Evolutionary conservation across 2,797 vertebrate genomes (phyloP).

Genomic region (Acropternis orthonyx): DNA sequence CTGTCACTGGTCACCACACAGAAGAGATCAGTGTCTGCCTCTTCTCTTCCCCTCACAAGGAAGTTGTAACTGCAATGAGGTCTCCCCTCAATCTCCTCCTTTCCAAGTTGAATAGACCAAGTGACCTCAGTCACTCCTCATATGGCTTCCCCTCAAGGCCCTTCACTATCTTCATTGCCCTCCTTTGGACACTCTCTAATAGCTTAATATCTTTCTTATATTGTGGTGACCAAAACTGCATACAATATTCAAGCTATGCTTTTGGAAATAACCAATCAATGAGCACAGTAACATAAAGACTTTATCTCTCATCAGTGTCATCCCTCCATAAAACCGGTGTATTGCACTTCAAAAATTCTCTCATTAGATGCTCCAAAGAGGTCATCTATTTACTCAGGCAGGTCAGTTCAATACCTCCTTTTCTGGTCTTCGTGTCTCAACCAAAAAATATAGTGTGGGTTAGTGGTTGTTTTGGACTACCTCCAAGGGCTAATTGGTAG

Average conservation of each 20-base stretch:
- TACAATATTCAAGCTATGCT: neutral
- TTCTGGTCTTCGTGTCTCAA: constrained; percentile 7
- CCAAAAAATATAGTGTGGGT: neutral
- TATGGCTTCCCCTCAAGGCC: neutral
- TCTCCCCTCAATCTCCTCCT: neutral
- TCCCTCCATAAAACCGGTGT: neutral
- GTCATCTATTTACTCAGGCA: neutral
- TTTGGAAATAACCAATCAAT: constrained; percentile 52
- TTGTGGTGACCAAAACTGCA: neutral
- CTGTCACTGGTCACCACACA: neutral
- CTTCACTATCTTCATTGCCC: neutral
- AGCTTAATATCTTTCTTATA: neutral
- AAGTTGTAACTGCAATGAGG: neutral
- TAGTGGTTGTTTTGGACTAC: neutral
- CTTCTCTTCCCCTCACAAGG: neutral
- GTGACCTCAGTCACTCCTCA: neutral
- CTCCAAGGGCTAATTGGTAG: neutral
- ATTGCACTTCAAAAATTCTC: neutral
- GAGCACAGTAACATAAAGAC: constrained; percentile 4
- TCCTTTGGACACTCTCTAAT: neutral
- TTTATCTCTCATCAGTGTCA: constrained; percentile 12
- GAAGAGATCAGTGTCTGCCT: neutral
- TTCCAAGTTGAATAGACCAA: neutral
- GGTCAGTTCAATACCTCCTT: neutral
- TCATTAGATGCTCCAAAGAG: neutral